phyloP scores from a whole-genome alignment of 1,140 invertebrate species.

The Drosophila pandora region DNA sequence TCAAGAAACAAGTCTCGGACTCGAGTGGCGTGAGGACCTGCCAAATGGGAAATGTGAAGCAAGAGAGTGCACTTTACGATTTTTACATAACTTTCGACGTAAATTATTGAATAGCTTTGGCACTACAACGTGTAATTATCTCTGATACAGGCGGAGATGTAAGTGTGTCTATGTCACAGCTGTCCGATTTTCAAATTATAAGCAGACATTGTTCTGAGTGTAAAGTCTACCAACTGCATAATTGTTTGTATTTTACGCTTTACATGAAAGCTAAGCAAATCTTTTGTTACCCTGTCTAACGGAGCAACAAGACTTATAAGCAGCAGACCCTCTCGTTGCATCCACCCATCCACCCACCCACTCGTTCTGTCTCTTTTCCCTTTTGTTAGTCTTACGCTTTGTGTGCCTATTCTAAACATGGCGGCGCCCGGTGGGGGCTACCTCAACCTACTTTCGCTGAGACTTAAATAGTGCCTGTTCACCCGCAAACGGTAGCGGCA shows the following conservation, averaged over 20 bases:
- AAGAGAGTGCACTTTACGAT: slow-evolving; percentile 1
- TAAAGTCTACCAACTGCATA: slow-evolving; percentile 58
- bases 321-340: neutral
- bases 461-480: slow-evolving; percentile 67
- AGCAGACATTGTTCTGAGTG: neutral
- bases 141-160: neutral
- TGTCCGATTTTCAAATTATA: neutral
- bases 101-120: neutral
- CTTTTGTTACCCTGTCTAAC: slow-evolving; percentile 79
- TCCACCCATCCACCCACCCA: neutral
- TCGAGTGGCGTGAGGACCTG: slow-evolving; percentile 72
- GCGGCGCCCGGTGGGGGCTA: slow-evolving; percentile 69
- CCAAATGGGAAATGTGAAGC: slow-evolving; percentile 52
- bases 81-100: neutral
- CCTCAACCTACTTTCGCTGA: slow-evolving; percentile 77
- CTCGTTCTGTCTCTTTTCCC: slow-evolving; percentile 14
- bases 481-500: slow-evolving; percentile 6
- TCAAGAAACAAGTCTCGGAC: slow-evolving; percentile 75
- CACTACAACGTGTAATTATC: neutral
- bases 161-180: neutral
- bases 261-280: slow-evolving; percentile 81
- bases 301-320: slow-evolving; percentile 45
- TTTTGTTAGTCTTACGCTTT: slow-evolving; percentile 77
- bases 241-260: slow-evolving; percentile 83
- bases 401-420: slow-evolving; percentile 81